These are phyloP conservation scores for Neodiprion fabricii DNA, from an alignment of 1,140 invertebrate species.

Conservation along the genomic window DNA sequence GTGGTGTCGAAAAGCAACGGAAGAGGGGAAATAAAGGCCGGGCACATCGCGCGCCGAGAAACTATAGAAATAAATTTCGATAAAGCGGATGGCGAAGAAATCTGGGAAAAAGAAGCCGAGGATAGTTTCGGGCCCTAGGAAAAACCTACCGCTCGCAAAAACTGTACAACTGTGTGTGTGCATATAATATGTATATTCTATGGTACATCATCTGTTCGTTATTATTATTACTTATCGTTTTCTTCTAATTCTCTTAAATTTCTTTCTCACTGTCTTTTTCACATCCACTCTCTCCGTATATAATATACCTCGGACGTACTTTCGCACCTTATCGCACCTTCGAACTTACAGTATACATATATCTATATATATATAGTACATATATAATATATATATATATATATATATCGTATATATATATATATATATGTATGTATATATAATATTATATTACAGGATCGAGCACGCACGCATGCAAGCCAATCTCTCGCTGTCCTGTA, in stretches of 20 bases:
- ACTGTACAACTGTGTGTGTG: conserved; percentile 17
- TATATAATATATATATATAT: no score
- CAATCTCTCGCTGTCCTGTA: no score
- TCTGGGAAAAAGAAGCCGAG: conserved; percentile 26
- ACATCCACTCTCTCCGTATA: background rate
- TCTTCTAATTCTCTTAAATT: conserved; percentile 31
- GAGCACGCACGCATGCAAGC: no score
- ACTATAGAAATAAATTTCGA: background rate
- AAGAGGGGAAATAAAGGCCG: no score
- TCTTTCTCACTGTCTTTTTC: background rate
- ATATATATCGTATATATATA: background rate
- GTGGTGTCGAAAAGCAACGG: no score
- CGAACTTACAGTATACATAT: background rate
- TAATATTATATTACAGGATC: no score
- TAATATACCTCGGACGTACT: conserved; percentile 1
- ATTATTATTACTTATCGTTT: conserved; percentile 27
- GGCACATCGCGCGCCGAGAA: no score
- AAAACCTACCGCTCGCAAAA: conserved; percentile 38
- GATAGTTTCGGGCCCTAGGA: conserved; percentile 38
- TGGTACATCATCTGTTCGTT: conserved; percentile 41
- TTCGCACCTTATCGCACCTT: conserved; percentile 3
- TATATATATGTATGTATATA: no score
- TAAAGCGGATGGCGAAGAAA: background rate
- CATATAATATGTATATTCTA: conserved; percentile 42
- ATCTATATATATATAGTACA: no score